These are phyloP conservation scores for Scolanthus callimorphus DNA, from an alignment of 92 coral and sea anemone genomes.

Conservation along the genomic window DNA sequence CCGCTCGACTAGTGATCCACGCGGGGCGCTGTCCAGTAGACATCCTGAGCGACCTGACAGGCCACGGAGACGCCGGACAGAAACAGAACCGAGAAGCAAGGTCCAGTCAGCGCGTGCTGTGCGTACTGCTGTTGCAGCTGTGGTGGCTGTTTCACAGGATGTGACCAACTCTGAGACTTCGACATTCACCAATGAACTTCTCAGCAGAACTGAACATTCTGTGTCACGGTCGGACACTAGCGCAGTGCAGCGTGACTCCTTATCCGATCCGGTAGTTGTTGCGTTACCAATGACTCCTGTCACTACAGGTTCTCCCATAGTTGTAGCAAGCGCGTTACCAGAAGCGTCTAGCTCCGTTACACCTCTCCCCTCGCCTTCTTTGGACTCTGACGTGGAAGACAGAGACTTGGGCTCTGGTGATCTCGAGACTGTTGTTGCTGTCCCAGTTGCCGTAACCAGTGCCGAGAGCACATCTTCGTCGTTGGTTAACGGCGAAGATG, in stretches of 20 bases:
- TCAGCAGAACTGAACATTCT: no score
- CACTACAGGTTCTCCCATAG: slow-evolving; percentile 32
- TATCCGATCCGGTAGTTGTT: slow-evolving; percentile 47
- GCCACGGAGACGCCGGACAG: slow-evolving; percentile 35
- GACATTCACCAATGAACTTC: slow-evolving; percentile 23
- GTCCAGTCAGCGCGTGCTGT: slow-evolving; percentile 1
- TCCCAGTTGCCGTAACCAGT: slow-evolving; percentile 13
- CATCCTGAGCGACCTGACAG: slow-evolving; percentile 47
- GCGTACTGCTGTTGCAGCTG: slow-evolving; percentile 11
- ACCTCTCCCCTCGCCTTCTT: slow-evolving; percentile 48
- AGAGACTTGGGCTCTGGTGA: slow-evolving; percentile 4
- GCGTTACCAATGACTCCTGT: slow-evolving; percentile 46
- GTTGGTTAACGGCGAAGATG: not conserved
- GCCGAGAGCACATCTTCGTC: slow-evolving; percentile 3
- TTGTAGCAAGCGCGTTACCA: slow-evolving; percentile 50
- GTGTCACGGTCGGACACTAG: no score
- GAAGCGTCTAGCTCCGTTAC: slow-evolving; percentile 44
- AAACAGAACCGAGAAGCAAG: slow-evolving; percentile 28
- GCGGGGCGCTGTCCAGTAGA: slow-evolving; percentile 38
- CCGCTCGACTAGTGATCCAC: slow-evolving; percentile 79
- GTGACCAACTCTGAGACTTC: slow-evolving; percentile 6
- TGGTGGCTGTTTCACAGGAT: slow-evolving; percentile 7
- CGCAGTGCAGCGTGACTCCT: slow-evolving; percentile 9
- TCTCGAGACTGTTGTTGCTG: slow-evolving; percentile 30
- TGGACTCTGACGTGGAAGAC: slow-evolving; percentile 11